Conservation (phyloP, 2,888 invertebrate species). For the Limnephilus lunatus region DNA sequence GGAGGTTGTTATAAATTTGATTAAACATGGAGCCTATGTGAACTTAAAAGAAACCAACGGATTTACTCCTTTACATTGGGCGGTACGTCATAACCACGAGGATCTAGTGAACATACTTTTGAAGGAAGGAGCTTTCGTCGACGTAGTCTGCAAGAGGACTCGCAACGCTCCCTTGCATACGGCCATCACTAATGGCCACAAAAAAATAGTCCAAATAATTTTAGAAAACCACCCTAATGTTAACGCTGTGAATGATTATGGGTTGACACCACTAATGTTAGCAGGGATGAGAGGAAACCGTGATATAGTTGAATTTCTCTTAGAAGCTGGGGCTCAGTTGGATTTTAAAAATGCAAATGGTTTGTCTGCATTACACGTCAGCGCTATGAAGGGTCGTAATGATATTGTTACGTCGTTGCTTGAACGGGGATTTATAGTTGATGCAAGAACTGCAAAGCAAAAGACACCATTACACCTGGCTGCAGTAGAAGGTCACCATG, state of each 20-base stretch:
- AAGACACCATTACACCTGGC: neutral
- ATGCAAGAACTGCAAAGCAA: neutral
- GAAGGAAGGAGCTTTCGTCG: neutral
- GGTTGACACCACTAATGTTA: neutral
- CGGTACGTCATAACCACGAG: neutral
- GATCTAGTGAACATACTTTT: neutral
- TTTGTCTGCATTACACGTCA: neutral
- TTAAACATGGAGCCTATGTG: neutral
- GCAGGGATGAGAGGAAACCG: neutral
- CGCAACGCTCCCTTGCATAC: neutral
- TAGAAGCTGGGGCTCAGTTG: neutral
- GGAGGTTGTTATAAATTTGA: neutral
- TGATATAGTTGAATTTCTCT: neutral
- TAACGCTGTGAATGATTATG: too few species aligned
- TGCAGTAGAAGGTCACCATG: neutral
- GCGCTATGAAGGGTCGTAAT: neutral
- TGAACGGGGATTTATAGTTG: neutral
- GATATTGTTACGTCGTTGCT: neutral
- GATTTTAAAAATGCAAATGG: neutral
- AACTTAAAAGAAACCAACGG: neutral
- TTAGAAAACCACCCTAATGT: neutral
- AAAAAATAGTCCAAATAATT: neutral
- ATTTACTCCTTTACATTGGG: neutral
- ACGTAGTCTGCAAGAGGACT: neutral
- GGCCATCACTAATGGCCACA: neutral